These are phyloP conservation scores for Dioctria linearis DNA, from an alignment of 2,888 invertebrate genomes.

Conservation along the genomic window DNA sequence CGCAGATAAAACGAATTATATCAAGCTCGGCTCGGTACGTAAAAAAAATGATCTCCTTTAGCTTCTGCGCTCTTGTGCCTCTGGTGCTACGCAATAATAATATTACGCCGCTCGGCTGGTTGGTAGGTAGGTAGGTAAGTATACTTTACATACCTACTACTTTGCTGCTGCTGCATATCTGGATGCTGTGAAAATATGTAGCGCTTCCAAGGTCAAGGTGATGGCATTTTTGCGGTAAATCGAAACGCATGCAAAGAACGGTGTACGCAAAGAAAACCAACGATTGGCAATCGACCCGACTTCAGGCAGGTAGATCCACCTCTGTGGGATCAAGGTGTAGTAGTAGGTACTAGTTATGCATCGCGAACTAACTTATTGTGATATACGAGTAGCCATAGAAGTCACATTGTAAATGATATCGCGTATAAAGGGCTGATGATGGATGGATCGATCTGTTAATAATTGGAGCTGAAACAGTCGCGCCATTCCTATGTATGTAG, in stretches of 20 bases:
- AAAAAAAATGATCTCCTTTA: neutral
- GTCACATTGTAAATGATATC: constrained; percentile 4
- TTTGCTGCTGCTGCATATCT: no score
- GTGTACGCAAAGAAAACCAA: neutral
- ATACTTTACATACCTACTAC: neutral
- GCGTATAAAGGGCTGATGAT: constrained; percentile 1
- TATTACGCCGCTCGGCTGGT: no score
- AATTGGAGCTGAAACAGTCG: constrained; percentile 2
- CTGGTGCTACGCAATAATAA: constrained; percentile 1
- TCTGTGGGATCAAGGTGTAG: constrained; percentile 11
- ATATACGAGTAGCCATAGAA: neutral
- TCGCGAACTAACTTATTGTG: neutral
- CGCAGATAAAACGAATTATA: neutral
- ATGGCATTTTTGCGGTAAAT: constrained; percentile 19
- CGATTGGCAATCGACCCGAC: neutral
- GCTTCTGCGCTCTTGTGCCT: neutral
- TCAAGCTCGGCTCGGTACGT: neutral
- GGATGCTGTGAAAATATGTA: no score
- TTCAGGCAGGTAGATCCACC: neutral
- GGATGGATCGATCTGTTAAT: constrained; percentile 1
- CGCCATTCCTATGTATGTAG: neutral
- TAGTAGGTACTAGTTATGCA: neutral
- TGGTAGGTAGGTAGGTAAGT: neutral
- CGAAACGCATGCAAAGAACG: neutral
- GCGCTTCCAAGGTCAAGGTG: constrained; percentile 11